Base-by-base conservation (phyloP, 2,797 vertebrate genomes). In the Pipistrellus kuhlii region DNA sequence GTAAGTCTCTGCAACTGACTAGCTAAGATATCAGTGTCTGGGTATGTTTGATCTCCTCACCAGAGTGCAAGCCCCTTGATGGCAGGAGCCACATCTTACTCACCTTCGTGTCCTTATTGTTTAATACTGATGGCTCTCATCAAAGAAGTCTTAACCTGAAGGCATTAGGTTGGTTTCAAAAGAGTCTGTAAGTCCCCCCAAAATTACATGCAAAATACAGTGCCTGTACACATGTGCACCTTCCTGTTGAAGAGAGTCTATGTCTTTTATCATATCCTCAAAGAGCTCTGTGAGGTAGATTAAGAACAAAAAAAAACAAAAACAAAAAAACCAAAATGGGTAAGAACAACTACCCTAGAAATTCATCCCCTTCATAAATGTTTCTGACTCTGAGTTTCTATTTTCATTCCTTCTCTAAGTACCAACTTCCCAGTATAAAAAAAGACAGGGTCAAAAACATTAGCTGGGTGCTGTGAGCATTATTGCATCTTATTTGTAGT, bases 391-490 rank as follows among this genome's bases (percentile, higher is more conserved):
- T 23, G 18, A 21, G 25, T 84, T 96, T 95, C 86, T 97, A 82
- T 90, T 94, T 95, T 85, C 85, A 38, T 91, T 95, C 48, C 38
- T 90, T 94, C 88, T 92, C 73, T 96, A 85, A 89, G 86, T 93
- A 59, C 82, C 48, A 78, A 23, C 78, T 95, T 96, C 88, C 8
- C 66, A 94, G 81, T 35, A 13, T 9, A 69, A 75, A 62, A 93
- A 95, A 89, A 30, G 27, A 81, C 90, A 95, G 15, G 75, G 51
- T 90, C 85, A 96, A 93, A 80, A 97, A 78, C 23, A 92, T 96
- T 85, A 90, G 96, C 71, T 73, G 59, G 38, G 90, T 91, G 38
- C 73, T 93, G 85, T 20, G n/a, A 77, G 25, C 7, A 53, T 93
- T 94, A 91, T 3, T 94, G 84, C 30, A 86, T 94, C 77, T 95